A percentile compares a stretch with the other conserved stretches of the same genome.
phyloP scores from a whole-genome alignment of 2,888 invertebrate genomes.

The Chymomyza procnemis region DNA sequence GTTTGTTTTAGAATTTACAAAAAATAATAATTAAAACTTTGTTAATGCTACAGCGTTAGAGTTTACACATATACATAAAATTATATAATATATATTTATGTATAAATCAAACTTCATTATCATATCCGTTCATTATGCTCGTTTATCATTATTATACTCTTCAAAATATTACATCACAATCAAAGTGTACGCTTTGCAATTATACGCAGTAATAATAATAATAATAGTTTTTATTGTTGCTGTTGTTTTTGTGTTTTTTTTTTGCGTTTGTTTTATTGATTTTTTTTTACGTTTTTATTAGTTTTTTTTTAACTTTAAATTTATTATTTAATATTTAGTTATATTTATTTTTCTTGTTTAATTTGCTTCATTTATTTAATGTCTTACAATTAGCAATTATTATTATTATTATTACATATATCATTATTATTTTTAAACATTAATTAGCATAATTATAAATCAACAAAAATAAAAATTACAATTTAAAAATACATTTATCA shows the following conservation, averaged over 20 bases:
- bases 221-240: slow-evolving; percentile 41
- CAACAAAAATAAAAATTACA: slow-evolving; percentile 66
- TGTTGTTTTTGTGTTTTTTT: slow-evolving; percentile 19
- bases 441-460: slow-evolving; percentile 61
- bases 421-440: slow-evolving; percentile 41
- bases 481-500: slow-evolving; percentile 62
- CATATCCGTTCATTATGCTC: slow-evolving; percentile 62
- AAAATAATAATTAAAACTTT: neutral
- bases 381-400: neutral
- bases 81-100: neutral
- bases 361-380: neutral
- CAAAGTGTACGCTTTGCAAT: slow-evolving; percentile 70
- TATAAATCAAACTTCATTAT: slow-evolving; percentile 57
- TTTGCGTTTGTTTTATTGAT: slow-evolving; percentile 26
- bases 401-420: slow-evolving; percentile 4
- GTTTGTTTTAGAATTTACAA: neutral
- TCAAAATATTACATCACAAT: slow-evolving; percentile 72
- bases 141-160: slow-evolving; percentile 65
- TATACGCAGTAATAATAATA: slow-evolving; percentile 51
- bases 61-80: slow-evolving; percentile 44
- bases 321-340: neutral
- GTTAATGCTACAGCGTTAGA: neutral
- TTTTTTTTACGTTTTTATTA: slow-evolving; percentile 3
- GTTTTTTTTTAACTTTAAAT: neutral
- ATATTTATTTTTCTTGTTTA: neutral